phyloP scores from a whole-genome alignment of 35 echinoderm and acorn worm species.

The Stichopus chloronotus region DNA sequence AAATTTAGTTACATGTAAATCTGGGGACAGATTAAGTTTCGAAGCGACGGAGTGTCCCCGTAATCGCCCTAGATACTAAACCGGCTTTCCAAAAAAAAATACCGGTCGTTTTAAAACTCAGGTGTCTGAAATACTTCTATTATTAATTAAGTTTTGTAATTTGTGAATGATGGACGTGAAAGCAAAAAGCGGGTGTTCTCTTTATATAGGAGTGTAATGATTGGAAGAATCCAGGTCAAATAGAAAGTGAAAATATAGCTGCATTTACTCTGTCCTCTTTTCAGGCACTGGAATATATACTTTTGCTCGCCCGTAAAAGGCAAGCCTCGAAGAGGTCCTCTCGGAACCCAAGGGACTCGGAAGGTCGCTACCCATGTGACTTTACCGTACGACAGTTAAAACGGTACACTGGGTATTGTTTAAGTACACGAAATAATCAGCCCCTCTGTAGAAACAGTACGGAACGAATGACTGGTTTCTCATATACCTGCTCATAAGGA shows the following conservation, averaged over 20 bases:
- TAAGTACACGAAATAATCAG: background rate
- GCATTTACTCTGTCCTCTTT: conserved; percentile 52
- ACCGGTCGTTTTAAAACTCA: background rate
- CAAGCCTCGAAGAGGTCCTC: background rate
- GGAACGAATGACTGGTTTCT: background rate
- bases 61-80: background rate
- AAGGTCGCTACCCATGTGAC: background rate
- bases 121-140: conserved; percentile 22
- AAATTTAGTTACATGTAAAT: conserved; percentile 29
- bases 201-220: too few relatives aligned
- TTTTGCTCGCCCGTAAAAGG: conserved; percentile 15
- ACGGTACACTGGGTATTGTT: background rate
- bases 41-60: conserved; percentile 17
- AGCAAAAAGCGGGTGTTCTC: background rate
- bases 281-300: conserved; percentile 54
- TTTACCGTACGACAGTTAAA: background rate
- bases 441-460: background rate
- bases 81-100: background rate
- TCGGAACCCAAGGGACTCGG: background rate
- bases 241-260: background rate
- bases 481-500: background rate
- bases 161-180: background rate
- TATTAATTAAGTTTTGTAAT: background rate
- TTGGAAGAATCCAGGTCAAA: background rate
- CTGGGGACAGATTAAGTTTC: conserved; percentile 29